Percentiles rank a stretch among this genome's conserved stretches.
These are phyloP conservation scores for Phyllotreta striolata DNA, from an alignment of 2,888 invertebrate species.

Conservation along the genomic window DNA sequence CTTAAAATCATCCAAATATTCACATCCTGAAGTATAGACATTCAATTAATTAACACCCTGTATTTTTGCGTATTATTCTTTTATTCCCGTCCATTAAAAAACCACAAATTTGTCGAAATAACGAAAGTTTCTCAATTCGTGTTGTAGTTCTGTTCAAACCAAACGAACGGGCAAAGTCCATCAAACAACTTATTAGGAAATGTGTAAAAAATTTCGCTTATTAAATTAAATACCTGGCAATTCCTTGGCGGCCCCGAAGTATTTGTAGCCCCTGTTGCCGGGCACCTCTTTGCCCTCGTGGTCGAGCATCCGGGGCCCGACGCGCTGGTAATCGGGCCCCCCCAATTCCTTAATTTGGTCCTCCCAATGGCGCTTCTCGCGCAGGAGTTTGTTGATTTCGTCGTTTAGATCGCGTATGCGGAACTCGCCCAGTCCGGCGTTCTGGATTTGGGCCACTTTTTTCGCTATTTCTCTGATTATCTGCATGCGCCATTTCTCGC, in stretches of 20 bases:
- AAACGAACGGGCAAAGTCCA: too few relatives aligned
- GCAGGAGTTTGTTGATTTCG: conserved; percentile 96
- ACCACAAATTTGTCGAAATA: too few relatives aligned
- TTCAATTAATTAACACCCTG: too few relatives aligned
- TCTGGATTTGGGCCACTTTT: conserved; percentile 99
- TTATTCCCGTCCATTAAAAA: too few relatives aligned
- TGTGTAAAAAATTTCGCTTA: too few relatives aligned
- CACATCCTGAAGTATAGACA: too few relatives aligned
- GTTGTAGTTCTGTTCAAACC: too few relatives aligned
- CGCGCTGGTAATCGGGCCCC: conserved; percentile 91
- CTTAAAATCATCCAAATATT: too few relatives aligned
- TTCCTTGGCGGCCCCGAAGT: conserved; percentile 98
- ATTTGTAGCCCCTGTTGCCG: conserved; percentile 97
- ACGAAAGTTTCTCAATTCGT: too few relatives aligned
- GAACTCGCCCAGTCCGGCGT: conserved; percentile 99
- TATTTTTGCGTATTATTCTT: too few relatives aligned
- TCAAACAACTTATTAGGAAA: too few relatives aligned
- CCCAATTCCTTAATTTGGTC: conserved; percentile 94
- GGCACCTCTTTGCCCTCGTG: conserved; percentile 95
- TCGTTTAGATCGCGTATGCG: conserved; percentile 97
- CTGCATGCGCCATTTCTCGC: conserved; percentile 96
- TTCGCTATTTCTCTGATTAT: conserved; percentile 97
- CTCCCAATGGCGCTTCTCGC: conserved; percentile 98
- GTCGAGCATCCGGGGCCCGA: conserved; percentile 93
- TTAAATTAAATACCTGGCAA: conserved; percentile 88